Evolutionary conservation across 2,113 vertebrate species (phyloP).

Genomic region (Scatophagus argus): DNA sequence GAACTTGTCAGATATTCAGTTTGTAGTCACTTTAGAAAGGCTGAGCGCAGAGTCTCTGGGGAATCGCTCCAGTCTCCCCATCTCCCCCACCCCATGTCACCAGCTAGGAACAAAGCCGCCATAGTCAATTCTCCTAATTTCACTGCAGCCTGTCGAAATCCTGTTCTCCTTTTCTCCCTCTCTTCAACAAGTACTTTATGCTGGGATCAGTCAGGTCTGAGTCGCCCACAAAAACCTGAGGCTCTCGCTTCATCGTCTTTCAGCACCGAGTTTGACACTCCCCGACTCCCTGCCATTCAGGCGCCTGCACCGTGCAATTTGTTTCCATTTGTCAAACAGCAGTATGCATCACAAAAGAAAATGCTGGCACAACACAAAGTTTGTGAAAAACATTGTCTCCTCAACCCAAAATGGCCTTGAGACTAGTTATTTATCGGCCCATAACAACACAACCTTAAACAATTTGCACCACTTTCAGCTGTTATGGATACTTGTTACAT

Average conservation of each 20-base stretch:
- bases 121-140: conserved; percentile 85
- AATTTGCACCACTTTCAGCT: conserved; percentile 69
- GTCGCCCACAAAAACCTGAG: conserved; percentile 77
- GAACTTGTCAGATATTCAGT: conserved; percentile 84
- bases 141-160: conserved; percentile 83
- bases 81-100: conserved; percentile 76
- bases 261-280: conserved; percentile 76
- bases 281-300: conserved; percentile 78
- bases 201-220: conserved; percentile 82
- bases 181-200: conserved; percentile 82
- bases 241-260: conserved; percentile 79
- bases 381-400: conserved; percentile 72
- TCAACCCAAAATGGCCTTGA: conserved; percentile 66
- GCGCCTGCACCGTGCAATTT: conserved; percentile 78
- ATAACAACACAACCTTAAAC: conserved; percentile 71
- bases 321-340: conserved; percentile 84
- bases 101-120: conserved; percentile 83
- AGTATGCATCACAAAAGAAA: conserved; percentile 81
- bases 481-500: conserved; percentile 71
- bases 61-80: conserved; percentile 71
- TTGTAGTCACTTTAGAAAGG: conserved; percentile 82
- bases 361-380: conserved; percentile 77
- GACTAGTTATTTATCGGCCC: conserved; percentile 65
- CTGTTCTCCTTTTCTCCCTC: conserved; percentile 76
- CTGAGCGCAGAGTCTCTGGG: conserved; percentile 77